Conservation (phyloP, 2,113 vertebrate species). For the rat (Rattus norvegicus) region GRCr8 NC_086039.1:16432501-16433000, state of each 20-base stretch:
- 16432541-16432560: background rate
- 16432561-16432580: background rate
- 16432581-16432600: constrained; percentile 1
- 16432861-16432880: background rate
- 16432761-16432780: background rate
- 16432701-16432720: background rate
- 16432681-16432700: background rate
- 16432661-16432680: background rate
- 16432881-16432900: background rate
- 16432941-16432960: background rate
- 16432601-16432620: background rate
- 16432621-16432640: background rate
- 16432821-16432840: background rate
- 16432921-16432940: background rate
- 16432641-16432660: background rate
- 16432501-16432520: background rate
- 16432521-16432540: background rate
- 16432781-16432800: background rate
- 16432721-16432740: background rate
- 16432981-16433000: background rate
- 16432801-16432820: background rate
- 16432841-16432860: background rate
- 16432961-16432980: background rate
- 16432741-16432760: background rate
- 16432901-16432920: background rate